Evolutionary conservation across 2,888 invertebrate genomes (phyloP).

Genomic region (Cephus pulcher): DNA sequence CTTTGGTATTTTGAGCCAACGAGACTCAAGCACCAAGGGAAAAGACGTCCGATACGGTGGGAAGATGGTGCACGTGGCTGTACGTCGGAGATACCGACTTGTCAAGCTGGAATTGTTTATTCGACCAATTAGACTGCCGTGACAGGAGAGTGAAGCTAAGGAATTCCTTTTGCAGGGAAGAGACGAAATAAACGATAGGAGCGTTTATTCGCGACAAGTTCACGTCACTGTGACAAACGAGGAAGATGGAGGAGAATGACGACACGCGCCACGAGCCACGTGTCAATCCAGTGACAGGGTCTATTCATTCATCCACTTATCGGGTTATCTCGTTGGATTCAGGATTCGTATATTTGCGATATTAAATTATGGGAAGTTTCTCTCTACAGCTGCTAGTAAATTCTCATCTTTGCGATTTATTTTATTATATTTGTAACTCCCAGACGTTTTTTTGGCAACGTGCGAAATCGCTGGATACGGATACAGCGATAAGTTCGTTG

Average conservation of each 20-base stretch:
- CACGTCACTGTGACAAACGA: not conserved
- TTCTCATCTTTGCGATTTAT: not conserved
- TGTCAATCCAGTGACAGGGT: not conserved
- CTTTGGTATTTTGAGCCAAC: not conserved
- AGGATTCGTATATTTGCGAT: not conserved
- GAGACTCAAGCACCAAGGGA: not conserved
- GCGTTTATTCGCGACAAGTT: not conserved
- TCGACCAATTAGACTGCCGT: slow-evolving; percentile 15
- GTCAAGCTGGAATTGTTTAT: slow-evolving; percentile 11
- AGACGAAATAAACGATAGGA: not conserved
- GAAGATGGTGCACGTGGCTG: not conserved
- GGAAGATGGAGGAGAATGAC: not conserved
- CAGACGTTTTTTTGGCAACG: slow-evolving; percentile 26
- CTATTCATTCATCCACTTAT: not conserved
- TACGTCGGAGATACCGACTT: not conserved
- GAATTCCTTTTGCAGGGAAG: not conserved
- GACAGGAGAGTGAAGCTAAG: not conserved
- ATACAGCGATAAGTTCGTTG: slow-evolving; percentile 46
- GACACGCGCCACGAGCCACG: not conserved
- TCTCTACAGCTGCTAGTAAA: not conserved
- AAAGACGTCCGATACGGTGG: not conserved
- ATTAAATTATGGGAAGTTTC: not conserved
- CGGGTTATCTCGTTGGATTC: not conserved
- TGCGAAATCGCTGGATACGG: slow-evolving; percentile 40
- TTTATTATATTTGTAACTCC: not conserved